Evolutionary conservation across 2,797 vertebrate genomes (phyloP).

Genomic region (Pygocentrus nattereri): DNA sequence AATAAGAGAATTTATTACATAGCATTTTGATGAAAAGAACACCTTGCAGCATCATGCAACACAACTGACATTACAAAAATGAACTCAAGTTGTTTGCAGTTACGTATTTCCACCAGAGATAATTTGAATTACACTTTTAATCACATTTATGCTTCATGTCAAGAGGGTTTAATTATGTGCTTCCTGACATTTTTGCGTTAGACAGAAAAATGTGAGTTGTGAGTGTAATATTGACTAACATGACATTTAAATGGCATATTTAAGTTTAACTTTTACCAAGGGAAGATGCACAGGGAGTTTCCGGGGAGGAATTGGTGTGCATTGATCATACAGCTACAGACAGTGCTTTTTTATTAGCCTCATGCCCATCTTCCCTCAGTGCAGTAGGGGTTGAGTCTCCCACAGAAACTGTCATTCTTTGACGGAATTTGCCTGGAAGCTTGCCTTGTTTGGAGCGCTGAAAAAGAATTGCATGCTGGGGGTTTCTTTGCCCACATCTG

Average conservation of each 20-base stretch:
- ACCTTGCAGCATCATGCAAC: too few relatives aligned
- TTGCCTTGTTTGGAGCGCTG: not conserved
- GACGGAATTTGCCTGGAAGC: not conserved
- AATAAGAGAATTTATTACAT: too few relatives aligned
- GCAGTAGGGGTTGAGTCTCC: not conserved
- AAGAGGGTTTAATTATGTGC: not conserved
- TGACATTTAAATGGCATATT: not conserved
- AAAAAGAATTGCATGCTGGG: not conserved
- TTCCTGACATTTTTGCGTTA: not conserved
- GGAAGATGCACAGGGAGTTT: not conserved
- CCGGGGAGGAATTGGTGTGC: not conserved
- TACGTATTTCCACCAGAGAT: not conserved
- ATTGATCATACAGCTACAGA: not conserved
- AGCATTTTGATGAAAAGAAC: too few relatives aligned
- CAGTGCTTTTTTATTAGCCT: not conserved
- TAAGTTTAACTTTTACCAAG: not conserved
- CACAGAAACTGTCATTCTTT: not conserved
- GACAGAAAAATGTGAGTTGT: not conserved
- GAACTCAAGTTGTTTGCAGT: not conserved
- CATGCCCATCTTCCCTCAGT: not conserved
- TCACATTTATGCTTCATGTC: not conserved
- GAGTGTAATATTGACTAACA: not conserved
- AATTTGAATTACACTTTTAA: not conserved
- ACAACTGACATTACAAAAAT: not conserved
- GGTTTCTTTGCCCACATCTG: slow-evolving; percentile 12